Evolutionary conservation across 2,797 vertebrate species (phyloP).

Genomic region (Crocodylus rhombifer): DNA sequence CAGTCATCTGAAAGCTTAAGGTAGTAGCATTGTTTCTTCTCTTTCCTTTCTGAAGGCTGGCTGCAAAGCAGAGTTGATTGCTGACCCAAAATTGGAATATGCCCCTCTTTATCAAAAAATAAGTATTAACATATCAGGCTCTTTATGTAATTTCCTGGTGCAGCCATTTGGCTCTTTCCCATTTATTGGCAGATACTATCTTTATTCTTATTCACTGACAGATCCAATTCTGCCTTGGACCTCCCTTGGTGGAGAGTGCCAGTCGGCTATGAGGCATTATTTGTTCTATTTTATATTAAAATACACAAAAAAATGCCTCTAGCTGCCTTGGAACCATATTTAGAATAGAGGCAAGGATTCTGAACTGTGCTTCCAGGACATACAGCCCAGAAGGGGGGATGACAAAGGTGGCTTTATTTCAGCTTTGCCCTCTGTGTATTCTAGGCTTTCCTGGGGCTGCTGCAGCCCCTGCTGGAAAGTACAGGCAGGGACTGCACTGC

Average conservation of each 20-base stretch:
- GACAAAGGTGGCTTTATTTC: fast-evolving
- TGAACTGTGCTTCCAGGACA: not conserved
- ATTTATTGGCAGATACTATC: slow-evolving; percentile 34
- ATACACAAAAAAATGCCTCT: not conserved
- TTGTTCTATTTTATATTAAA: slow-evolving; percentile 44
- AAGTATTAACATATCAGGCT: slow-evolving; percentile 39
- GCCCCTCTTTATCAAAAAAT: slow-evolving; percentile 15
- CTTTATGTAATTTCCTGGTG: slow-evolving; percentile 57
- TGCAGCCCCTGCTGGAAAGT: fast-evolving
- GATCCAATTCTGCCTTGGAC: slow-evolving; percentile 43
- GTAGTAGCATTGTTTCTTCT: not conserved
- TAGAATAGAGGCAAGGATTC: not conserved
- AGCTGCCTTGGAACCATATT: not conserved
- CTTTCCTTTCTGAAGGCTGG: slow-evolving; percentile 38
- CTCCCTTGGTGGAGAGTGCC: slow-evolving; percentile 50
- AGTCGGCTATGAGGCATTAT: slow-evolving; percentile 50
- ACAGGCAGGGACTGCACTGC: not conserved
- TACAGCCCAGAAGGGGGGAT: not conserved
- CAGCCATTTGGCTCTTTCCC: slow-evolving; percentile 52
- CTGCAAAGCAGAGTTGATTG: slow-evolving; percentile 39
- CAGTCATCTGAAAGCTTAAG: not conserved
- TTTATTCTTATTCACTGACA: slow-evolving; percentile 49
- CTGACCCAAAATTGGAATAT: slow-evolving; percentile 39
- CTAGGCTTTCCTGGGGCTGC: not conserved
- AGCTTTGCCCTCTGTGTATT: not conserved